A percentile compares a stretch with the other conserved stretches of the same genome.
phyloP scores from a whole-genome alignment of 2,888 invertebrate genomes.

The Venusia cambrica region DNA sequence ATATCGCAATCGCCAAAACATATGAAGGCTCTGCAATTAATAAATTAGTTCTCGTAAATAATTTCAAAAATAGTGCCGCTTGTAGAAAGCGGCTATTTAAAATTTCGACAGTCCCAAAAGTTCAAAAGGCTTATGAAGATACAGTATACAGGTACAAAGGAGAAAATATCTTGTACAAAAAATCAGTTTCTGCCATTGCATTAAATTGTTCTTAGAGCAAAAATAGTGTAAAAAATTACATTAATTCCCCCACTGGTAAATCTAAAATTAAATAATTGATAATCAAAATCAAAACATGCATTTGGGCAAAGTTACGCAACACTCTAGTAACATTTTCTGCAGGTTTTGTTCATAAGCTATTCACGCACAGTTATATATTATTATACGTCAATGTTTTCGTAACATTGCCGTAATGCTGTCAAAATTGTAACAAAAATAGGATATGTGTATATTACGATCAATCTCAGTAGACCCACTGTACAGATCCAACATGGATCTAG shows the following conservation, averaged over 20 bases:
- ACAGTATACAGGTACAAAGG: slow-evolving; percentile 6
- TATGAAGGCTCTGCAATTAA: slow-evolving; percentile 64
- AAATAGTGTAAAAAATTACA: slow-evolving; percentile 6
- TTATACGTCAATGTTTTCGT: too few species aligned
- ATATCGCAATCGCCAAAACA: slow-evolving; percentile 61
- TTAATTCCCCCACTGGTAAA: slow-evolving; percentile 19
- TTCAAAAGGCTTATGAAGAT: slow-evolving; percentile 16
- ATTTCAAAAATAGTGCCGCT: slow-evolving; percentile 18
- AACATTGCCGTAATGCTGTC: too few species aligned
- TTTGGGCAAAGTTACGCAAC: slow-evolving; percentile 18
- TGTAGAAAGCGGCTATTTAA: slow-evolving; percentile 21
- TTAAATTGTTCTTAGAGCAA: slow-evolving; percentile 13
- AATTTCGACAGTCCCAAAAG: slow-evolving; percentile 16
- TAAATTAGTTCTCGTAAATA: slow-evolving; percentile 29
- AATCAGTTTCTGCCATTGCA: slow-evolving; percentile 1
- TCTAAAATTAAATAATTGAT: slow-evolving; percentile 16
- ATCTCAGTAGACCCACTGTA: too few species aligned
- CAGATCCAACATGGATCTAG: too few species aligned
- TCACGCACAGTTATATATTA: too few species aligned
- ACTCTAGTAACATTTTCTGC: slow-evolving; percentile 4
- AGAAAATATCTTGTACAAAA: slow-evolving; percentile 10
- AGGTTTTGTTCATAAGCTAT: slow-evolving; percentile 2
- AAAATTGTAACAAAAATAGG: too few species aligned
- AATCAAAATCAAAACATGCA: slow-evolving; percentile 2
- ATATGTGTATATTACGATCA: too few species aligned